These are phyloP conservation scores for Enteromius fasciolatus DNA, from an alignment of 2,797 vertebrate species.

Conservation along the genomic window DNA sequence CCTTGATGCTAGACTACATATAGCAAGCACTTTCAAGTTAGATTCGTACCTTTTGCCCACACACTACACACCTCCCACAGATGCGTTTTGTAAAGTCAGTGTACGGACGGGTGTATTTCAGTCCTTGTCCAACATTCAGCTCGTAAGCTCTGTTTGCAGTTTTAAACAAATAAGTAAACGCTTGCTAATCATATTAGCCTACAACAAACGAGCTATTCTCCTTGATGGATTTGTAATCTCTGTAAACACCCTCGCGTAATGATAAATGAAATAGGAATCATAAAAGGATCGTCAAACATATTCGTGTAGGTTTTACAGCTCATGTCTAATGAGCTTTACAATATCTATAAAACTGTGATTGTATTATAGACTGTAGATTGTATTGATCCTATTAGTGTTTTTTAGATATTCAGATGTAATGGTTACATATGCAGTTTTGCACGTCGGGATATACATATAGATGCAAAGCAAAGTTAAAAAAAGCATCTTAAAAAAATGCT, in stretches of 20 bases:
- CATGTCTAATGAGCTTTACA: constrained; percentile 13
- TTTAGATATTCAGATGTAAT: background rate
- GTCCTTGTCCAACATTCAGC: constrained; percentile 41
- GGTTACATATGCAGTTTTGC: background rate
- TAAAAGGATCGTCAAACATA: constrained; percentile 32
- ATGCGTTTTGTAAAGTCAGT: constrained; percentile 42
- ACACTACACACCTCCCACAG: constrained; percentile 53
- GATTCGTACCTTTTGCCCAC: constrained; percentile 53
- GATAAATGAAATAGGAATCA: constrained; percentile 35
- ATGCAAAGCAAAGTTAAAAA: background rate
- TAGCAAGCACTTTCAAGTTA: constrained; percentile 47
- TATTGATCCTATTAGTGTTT: background rate
- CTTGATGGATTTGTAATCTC: constrained; percentile 29
- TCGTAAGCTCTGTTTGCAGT: constrained; percentile 41
- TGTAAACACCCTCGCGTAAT: constrained; percentile 17
- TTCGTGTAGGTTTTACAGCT: constrained; percentile 13
- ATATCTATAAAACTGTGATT: background rate
- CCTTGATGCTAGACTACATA: constrained; percentile 41
- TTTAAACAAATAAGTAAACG: constrained; percentile 40
- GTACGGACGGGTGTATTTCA: constrained; percentile 35
- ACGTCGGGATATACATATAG: background rate
- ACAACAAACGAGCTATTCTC: constrained; percentile 30
- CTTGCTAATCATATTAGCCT: constrained; percentile 48
- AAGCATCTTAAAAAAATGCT: background rate
- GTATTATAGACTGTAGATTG: background rate